Evolutionary conservation across 2,113 vertebrate genomes (phyloP), one percentile per base, ranked within the genome.

Genomic region (Gobio gobio): DNA sequence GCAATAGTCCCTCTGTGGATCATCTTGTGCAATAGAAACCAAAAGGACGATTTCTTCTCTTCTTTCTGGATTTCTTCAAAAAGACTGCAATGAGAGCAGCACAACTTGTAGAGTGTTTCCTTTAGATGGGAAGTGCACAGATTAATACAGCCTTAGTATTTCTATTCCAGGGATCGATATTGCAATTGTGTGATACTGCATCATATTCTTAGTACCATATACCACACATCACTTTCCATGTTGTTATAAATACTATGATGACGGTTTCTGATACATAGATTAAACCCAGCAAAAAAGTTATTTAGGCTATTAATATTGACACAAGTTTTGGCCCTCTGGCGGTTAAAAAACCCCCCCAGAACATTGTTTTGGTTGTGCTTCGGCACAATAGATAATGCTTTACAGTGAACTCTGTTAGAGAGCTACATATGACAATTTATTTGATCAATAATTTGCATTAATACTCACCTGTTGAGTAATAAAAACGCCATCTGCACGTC

Each of bases 1-100:
- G 45, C 40, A 83, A 26, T 26, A 24, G 43, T 83, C 47, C 49
- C 51, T 59, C 36, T 59, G 82, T 47, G 70, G 18, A 33, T 72
- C 66, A 47, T 75, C 51, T 83, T 61, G 70, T 49, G 56, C 24
- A 83, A 83, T 56, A 33, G 10, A 33, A 22, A 3, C 63, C 8
- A 18, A 18, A 54, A 16, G 26, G 47, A 82, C n/a, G 4, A 4
- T 43, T 73, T 56, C 24, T 83, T 36, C 29, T 54, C 49, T 18
- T 83, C 18, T 22, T 54, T 45, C n/a, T 58, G n/a, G 63, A 9
- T 22, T 70, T 82, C 70, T 75, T 29, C 70, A 22, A 18, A 33
- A 83, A 75, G 54, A 24, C 20, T 61, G 68, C 54, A 8, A 22
- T 74, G 13, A 83, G 5, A 45, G 66, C 24, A 13, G 74, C 33